Evolutionary conservation across 2,797 vertebrate genomes (phyloP), one percentile per base, ranked within the genome.

Genomic region (Ispidina lecontei): DNA sequence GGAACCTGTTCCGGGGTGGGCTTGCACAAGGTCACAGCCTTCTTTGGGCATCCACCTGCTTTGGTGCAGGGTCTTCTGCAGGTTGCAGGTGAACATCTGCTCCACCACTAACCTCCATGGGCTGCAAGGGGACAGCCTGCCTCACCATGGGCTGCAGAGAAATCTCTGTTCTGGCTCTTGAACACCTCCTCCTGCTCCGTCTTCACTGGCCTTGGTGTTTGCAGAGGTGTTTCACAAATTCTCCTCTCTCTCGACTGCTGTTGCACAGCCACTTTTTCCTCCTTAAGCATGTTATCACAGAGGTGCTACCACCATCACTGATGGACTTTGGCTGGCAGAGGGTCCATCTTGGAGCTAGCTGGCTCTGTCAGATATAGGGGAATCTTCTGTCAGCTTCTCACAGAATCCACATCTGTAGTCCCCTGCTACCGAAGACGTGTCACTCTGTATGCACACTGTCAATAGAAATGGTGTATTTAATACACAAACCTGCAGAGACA

Each of bases 281-380:
- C 9, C 19, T 76, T 44, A 31, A 67, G 25, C 16, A 10, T 0
- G 0, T 59, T 54, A 9, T 49, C 25, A 9, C n/a, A 23, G 35
- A 55, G 39, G 5, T 0, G 1, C 7, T 65, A 18, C 23, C 18
- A 21, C 54, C 0, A 0, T 46, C 4, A 2, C 14, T 31, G 12
- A 8, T 37, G 20, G 23, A 4, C 37, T 80, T 58, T 16, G 23
- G 14, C 3, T 37, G 41, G 41, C 2, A 1, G 7, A 0, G 1
- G 22, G 8, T 72, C 55, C 9, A 3, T 46, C 51, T 35, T 15
- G 10, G 51, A 77, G 21, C 10, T 2, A 0, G 0, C 51, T 77
- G n/a, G 3, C 21, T 72, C 15, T 58, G 2, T 29, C 2, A 1
- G 25, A 69, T 6, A 6, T 3, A 1, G 9, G 8, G 9, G 37